phyloP scores from a whole-genome alignment of 2,888 invertebrate genomes.

The Oscheius sp. region DNA sequence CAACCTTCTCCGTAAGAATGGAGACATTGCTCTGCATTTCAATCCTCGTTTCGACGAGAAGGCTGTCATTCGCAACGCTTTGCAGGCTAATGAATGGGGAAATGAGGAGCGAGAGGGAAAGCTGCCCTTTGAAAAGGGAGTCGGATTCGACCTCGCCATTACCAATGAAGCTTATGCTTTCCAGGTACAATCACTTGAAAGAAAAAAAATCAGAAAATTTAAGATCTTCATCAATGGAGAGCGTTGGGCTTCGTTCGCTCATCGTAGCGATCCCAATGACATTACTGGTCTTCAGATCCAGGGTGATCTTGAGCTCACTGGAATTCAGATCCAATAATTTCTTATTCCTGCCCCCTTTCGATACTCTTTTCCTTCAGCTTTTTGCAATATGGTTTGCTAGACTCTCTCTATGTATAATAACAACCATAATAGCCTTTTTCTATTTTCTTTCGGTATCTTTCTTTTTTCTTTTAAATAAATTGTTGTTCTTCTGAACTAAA shows the following conservation, averaged over 20 bases:
- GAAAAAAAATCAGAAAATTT: neutral
- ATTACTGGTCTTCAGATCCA: constrained; percentile 72
- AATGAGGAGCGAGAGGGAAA: constrained; percentile 73
- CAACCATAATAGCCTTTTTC: constrained; percentile 22
- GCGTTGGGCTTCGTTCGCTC: constrained; percentile 73
- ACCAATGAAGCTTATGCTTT: constrained; percentile 72
- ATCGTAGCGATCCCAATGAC: constrained; percentile 72
- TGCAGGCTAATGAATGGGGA: constrained; percentile 68
- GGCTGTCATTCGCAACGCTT: constrained; percentile 56
- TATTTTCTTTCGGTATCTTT: constrained; percentile 1
- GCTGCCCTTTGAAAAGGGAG: constrained; percentile 71
- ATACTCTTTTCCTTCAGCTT: constrained; percentile 20
- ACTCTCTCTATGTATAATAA: constrained; percentile 9
- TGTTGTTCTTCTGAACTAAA: neutral
- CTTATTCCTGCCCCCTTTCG: neutral
- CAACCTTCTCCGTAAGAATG: constrained; percentile 71
- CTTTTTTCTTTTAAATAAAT: neutral
- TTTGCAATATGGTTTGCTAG: constrained; percentile 9
- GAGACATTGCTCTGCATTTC: constrained; percentile 72
- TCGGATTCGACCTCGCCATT: constrained; percentile 72
- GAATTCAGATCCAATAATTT: constrained; percentile 69
- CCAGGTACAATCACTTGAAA: constrained; percentile 48
- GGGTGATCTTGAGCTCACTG: constrained; percentile 71
- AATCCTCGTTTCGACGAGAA: constrained; percentile 70
- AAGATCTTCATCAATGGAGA: constrained; percentile 73